Evolutionary conservation across 2,797 vertebrate genomes (phyloP), one percentile per base, ranked within the genome.

Genomic region (Vespertilio murinus): DNA sequence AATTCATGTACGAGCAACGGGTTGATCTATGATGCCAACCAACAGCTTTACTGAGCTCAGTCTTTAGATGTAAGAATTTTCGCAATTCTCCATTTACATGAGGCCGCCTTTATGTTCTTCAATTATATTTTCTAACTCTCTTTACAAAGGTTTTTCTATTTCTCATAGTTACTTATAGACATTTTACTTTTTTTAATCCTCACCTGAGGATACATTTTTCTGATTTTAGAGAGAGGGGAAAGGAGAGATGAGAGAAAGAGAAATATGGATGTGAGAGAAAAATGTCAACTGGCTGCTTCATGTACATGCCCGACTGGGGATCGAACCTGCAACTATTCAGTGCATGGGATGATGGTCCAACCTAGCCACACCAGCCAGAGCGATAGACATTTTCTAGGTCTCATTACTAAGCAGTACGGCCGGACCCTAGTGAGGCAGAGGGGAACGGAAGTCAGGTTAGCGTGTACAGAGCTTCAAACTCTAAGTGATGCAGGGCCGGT

Each of bases 1-100:
- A n/a, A 67, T 35, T 78, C 25, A 38, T 3, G 5, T 6, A 10
- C 2, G 4, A 23, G 25, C 12, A 4, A 6, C 1, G 8, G 69
- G 42, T n/a, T 25, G 38, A 30, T 23, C 23, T 30, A 35, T 0
- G 20, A 49, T 0, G 0, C 14, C 13, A 4, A 2, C 40, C 1
- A 6, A 12, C 14, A 13, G 78, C 52, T n/a, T 74, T 4, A 2
- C 0, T 0, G 17, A 13, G 69, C 11, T 30, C 0, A 3, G 40
- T n/a, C 54, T 18, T 52, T 16, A 35, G 42, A 52, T 38, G 45
- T 0, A 2, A 35, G 33, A 64, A 5, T 0, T n/a, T n/a, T n/a
- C n/a, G n/a, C n/a, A n/a, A n/a, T n/a, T n/a, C n/a, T 42, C 20
- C 18, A 13, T 0, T 7, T 10, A 22, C 14, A 10, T 2, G 18